Conservation (phyloP, 2,888 invertebrate genomes). For the Lochmaea capreae region DNA sequence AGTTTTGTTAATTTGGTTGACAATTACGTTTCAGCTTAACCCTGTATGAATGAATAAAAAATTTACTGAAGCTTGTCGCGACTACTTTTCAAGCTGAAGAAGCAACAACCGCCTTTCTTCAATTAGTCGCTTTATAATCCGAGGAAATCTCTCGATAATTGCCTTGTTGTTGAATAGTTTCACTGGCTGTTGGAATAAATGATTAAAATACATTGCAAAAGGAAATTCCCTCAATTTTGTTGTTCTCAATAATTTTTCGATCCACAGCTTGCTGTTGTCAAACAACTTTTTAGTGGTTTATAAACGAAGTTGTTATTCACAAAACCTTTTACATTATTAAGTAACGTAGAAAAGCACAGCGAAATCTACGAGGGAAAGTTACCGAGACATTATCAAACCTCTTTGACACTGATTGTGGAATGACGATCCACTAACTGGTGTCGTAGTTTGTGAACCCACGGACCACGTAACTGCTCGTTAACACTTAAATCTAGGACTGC, state of each 20-base stretch:
- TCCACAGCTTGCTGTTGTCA: not conserved
- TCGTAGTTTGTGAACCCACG: too few relatives aligned
- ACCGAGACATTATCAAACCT: too few relatives aligned
- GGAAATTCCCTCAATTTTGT: constrained; percentile 4
- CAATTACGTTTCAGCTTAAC: not conserved
- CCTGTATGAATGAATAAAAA: constrained; percentile 9
- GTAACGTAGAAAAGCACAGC: too few relatives aligned
- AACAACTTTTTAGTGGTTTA: not conserved
- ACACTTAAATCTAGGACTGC: too few relatives aligned
- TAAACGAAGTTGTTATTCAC: too few relatives aligned
- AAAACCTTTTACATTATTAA: too few relatives aligned
- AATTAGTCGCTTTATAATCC: constrained; percentile 10
- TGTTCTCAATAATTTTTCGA: not conserved
- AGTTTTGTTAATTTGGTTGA: too few relatives aligned
- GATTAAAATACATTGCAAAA: not conserved
- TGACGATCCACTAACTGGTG: too few relatives aligned
- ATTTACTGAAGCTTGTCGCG: constrained; percentile 15
- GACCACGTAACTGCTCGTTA: too few relatives aligned
- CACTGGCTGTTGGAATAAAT: not conserved
- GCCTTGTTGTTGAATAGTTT: constrained; percentile 19
- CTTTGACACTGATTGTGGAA: too few relatives aligned
- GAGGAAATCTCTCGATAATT: constrained; percentile 18
- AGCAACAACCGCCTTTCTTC: constrained; percentile 11
- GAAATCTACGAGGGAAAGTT: too few relatives aligned
- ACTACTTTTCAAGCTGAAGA: constrained; percentile 17